Conservation (phyloP, 2,113 vertebrate genomes). For the Ophiodon elongatus region DNA sequence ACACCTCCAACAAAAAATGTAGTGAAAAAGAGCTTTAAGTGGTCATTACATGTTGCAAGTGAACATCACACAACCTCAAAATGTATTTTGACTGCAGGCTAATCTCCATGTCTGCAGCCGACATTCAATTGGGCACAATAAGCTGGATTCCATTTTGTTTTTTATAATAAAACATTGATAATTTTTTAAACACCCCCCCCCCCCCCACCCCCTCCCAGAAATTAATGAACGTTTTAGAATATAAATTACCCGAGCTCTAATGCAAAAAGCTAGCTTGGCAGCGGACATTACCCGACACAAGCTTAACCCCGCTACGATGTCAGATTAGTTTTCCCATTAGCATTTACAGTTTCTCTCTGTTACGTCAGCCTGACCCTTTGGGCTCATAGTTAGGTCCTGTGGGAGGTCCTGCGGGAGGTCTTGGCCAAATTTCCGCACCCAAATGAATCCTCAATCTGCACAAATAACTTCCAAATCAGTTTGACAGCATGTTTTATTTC, state of each 20-base stretch:
- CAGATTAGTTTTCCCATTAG: background rate
- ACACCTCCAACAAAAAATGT: background rate
- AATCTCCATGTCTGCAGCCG: background rate
- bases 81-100: background rate
- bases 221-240: background rate
- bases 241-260: background rate
- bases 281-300: background rate
- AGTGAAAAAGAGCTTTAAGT: background rate
- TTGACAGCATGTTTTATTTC: slow-evolving; percentile 26
- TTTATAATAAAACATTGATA: background rate
- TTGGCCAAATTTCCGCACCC: slow-evolving; percentile 5
- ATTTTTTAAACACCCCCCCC: no score
- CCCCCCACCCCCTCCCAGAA: no score
- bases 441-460: slow-evolving; percentile 1
- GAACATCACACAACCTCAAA: background rate
- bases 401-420: background rate
- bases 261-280: background rate
- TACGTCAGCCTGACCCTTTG: background rate
- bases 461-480: slow-evolving; percentile 22
- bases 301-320: background rate
- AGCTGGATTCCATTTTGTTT: background rate
- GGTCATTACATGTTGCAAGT: background rate
- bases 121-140: background rate
- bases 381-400: background rate
- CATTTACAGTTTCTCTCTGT: background rate